Evolutionary conservation across 2,797 vertebrate genomes (phyloP), one percentile per base, ranked within the genome.

Genomic region (Myotis daubentonii): DNA sequence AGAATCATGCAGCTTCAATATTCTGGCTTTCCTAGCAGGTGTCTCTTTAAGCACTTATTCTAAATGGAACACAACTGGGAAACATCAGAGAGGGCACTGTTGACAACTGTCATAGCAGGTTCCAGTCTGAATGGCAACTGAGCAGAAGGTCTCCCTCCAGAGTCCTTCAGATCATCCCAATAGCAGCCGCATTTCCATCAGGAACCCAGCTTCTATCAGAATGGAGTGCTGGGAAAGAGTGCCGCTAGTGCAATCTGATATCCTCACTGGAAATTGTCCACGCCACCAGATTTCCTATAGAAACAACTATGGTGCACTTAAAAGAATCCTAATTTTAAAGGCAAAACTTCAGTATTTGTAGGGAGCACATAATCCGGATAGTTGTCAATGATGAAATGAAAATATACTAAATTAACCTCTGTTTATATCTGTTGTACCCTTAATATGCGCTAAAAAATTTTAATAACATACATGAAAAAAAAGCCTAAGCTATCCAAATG

Each of bases 61-160:
- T 97, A 98, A 98, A 98, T 96, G 97, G 97, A 97, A 95, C 96
- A 97, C 98, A 98, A 98, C 94, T 95, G 96, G 97, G 98, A 97
- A 94, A 98, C 98, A 98, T 98, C 97, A 98, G 97, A 98, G 97
- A 98, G 96, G 96, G 95, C 97, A 97, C 97, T 96, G 97, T 97
- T 98, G 98, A 98, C 98, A 98, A 97, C 97, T 98, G 97, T 98
- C 98, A 97, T 96, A 97, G 97, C 95, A 97, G 96, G 97, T 93
- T 98, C 97, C 96, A 97, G 96, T 95, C 94, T 96, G 97, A 98
- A 97, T 96, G 74, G 95, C 85, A 97, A 92, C 87, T 87, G 95
- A 98, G 96, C 97, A 97, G 97, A 98, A 98, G 97, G 97, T 98
- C 91, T 98, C 96, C 94, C 92, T 97, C 93, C 92, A 95, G 95